A percentile compares a stretch with the other conserved stretches of the same genome.
These are phyloP conservation scores for Acholoe squamosa DNA, from an alignment of 2,888 invertebrate genomes.

Conservation along the genomic window DNA sequence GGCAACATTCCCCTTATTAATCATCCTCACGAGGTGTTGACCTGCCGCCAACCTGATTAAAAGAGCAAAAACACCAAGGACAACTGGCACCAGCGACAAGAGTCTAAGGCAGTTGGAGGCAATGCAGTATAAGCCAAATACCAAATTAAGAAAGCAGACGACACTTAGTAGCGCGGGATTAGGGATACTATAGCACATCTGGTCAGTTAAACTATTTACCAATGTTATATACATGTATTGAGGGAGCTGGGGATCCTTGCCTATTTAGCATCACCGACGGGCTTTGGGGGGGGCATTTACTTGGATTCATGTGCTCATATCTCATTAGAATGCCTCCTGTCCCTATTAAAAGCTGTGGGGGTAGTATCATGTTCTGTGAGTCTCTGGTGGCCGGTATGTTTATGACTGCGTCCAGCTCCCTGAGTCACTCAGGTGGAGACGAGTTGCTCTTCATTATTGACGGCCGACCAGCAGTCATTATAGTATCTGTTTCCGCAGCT, in stretches of 20 bases:
- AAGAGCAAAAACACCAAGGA: slow-evolving; percentile 36
- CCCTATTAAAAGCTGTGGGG: background rate
- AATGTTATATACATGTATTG: no score
- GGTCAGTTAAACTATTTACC: no score
- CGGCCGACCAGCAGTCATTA: slow-evolving; percentile 26
- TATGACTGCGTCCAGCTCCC: background rate
- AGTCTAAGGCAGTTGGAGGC: no score
- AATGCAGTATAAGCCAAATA: no score
- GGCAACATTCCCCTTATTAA: slow-evolving; percentile 13
- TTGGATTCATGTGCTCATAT: background rate
- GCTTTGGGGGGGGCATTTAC: no score
- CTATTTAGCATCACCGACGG: no score
- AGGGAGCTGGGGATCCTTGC: no score
- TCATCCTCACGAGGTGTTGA: slow-evolving; percentile 25
- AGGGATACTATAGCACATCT: no score
- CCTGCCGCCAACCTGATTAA: slow-evolving; percentile 37
- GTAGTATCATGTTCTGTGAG: slow-evolving; percentile 13
- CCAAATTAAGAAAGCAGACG: no score
- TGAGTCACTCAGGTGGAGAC: slow-evolving; percentile 28
- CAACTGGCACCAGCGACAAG: background rate
- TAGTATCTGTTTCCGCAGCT: slow-evolving; percentile 22
- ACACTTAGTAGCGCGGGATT: no score
- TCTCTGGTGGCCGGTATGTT: background rate
- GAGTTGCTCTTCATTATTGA: slow-evolving; percentile 33
- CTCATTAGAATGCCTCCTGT: slow-evolving; percentile 1